phyloP scores from a whole-genome alignment of 2,888 invertebrate species.

The Heliconius ethilla region DNA sequence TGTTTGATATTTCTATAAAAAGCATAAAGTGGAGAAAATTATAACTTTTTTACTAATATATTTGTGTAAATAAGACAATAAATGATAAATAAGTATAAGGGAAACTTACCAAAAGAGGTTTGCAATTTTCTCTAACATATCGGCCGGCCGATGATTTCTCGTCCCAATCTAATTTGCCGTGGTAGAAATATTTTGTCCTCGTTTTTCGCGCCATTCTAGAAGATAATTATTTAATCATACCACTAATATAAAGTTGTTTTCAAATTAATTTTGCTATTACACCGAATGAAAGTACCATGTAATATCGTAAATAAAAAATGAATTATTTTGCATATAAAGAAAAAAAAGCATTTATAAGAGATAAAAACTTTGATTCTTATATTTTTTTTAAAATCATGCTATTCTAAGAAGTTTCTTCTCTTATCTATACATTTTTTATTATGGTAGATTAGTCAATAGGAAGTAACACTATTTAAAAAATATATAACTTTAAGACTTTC shows the following conservation, averaged over 20 bases:
- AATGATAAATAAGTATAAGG: not conserved
- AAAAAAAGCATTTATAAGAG: not conserved
- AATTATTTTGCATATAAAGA: no score
- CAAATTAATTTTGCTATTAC: not conserved
- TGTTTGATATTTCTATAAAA: not conserved
- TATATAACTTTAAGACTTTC: no score
- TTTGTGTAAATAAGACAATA: not conserved
- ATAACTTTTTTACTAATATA: not conserved
- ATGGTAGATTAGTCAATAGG: not conserved
- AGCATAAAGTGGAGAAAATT: not conserved
- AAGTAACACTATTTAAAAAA: not conserved
- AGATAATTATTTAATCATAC: not conserved
- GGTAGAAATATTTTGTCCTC: conserved; percentile 98
- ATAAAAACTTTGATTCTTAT: not conserved
- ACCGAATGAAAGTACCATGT: not conserved
- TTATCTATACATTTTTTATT: no score
- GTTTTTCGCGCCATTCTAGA: conserved; percentile 93
- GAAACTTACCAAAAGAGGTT: conserved; percentile 92
- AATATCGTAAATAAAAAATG: no score
- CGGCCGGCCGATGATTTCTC: conserved; percentile 97
- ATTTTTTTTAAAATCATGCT: not conserved
- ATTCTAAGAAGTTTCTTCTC: no score
- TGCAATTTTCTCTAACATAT: conserved; percentile 99
- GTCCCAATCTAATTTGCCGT: conserved; percentile 98
- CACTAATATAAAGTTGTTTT: not conserved